A percentile compares a stretch with the other conserved stretches of the same genome.
These are phyloP conservation scores for Trematomus loennbergii DNA, from an alignment of 2,113 vertebrate genomes.

Conservation along the genomic window DNA sequence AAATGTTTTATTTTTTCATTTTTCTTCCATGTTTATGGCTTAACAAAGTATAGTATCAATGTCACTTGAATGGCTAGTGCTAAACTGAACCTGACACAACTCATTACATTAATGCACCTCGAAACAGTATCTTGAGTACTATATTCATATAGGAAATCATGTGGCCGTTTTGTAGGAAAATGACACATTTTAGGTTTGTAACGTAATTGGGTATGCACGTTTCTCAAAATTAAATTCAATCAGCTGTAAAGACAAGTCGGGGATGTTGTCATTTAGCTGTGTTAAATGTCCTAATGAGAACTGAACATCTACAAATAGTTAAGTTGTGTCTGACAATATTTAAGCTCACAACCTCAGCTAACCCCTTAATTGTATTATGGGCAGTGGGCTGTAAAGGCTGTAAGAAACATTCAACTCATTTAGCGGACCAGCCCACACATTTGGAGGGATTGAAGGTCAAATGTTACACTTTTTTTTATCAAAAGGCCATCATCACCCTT, in stretches of 20 bases:
- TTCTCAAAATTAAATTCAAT: conserved; percentile 11
- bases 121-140: too few species aligned
- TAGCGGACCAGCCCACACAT: neutral
- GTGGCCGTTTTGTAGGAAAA: neutral
- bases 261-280: neutral
- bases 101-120: neutral
- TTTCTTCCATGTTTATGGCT: neutral
- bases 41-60: neutral
- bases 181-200: neutral
- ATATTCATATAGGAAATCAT: neutral
- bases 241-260: conserved; percentile 3
- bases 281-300: conserved; percentile 5
- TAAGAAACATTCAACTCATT: neutral
- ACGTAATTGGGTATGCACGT: neutral
- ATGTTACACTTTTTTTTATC: conserved; percentile 13
- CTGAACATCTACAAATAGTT: neutral
- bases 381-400: neutral
- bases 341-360: neutral
- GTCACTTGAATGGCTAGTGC: neutral
- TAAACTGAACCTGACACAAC: neutral
- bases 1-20: neutral
- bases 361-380: neutral
- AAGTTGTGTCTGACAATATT: neutral
- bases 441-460: neutral
- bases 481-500: neutral